These are phyloP conservation scores for Zele albiditarsus DNA, from an alignment of 2,888 invertebrate genomes.

Conservation along the genomic window DNA sequence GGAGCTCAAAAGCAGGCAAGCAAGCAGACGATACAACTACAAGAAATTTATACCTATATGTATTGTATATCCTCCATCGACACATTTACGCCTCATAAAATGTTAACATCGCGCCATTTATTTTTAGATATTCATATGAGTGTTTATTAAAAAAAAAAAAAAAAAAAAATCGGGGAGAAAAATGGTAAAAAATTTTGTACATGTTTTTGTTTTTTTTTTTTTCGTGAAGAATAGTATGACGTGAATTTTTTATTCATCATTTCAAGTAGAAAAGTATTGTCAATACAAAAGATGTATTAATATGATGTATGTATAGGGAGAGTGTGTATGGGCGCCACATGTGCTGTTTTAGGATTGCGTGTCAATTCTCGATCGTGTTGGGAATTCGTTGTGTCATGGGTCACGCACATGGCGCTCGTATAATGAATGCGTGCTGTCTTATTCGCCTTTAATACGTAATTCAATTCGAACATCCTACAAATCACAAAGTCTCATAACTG, in stretches of 20 bases:
- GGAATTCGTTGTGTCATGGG: conserved; percentile 50
- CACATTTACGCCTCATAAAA: conserved; percentile 1
- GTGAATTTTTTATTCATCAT: background rate
- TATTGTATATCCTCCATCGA: background rate
- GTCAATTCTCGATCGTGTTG: conserved; percentile 44
- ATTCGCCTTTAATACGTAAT: background rate
- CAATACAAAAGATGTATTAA: background rate
- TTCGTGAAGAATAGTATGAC: background rate
- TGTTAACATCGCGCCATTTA: background rate
- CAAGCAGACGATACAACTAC: conserved; percentile 12
- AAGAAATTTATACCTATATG: background rate
- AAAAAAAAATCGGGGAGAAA: background rate
- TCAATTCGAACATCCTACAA: background rate
- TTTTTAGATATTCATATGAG: background rate
- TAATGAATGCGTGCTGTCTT: conserved; percentile 38
- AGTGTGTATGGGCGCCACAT: conserved; percentile 34
- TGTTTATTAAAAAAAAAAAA: background rate
- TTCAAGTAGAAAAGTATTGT: background rate
- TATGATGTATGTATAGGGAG: conserved; percentile 9
- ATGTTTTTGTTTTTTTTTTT: background rate
- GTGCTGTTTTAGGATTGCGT: conserved; percentile 28
- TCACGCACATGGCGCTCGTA: conserved; percentile 48
- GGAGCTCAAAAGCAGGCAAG: background rate
- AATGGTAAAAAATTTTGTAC: background rate
- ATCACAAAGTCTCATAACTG: background rate